Conservation (phyloP, 2,113 vertebrate genomes). For the Percina caprodes region DNA sequence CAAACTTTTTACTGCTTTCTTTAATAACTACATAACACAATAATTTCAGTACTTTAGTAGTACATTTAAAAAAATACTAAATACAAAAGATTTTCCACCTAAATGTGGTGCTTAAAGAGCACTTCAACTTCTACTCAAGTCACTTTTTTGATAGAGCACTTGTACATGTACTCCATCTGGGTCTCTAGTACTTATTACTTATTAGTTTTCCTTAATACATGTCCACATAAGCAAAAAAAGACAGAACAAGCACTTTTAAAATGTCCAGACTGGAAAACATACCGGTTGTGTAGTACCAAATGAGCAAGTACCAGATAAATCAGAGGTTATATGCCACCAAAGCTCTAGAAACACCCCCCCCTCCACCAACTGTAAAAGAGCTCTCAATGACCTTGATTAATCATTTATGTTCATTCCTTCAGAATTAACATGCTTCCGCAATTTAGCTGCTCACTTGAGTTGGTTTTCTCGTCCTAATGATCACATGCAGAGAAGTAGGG, state of each 20-base stretch:
- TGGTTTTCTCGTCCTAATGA: constrained; percentile 47
- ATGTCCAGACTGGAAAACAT: constrained; percentile 38
- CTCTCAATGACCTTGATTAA: constrained; percentile 66
- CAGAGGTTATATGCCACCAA: constrained; percentile 33
- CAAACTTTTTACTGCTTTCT: too few species aligned
- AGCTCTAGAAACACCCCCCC: constrained; percentile 33
- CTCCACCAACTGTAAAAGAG: constrained; percentile 28
- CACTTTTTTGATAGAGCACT: too few species aligned
- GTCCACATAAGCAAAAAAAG: neutral
- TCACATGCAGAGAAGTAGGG: constrained; percentile 21
- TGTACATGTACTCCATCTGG: too few species aligned
- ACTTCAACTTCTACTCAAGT: too few species aligned
- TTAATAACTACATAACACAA: too few species aligned
- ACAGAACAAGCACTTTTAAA: constrained; percentile 24
- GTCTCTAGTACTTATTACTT: too few species aligned
- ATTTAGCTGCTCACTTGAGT: constrained; percentile 49
- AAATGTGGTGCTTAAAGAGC: too few species aligned
- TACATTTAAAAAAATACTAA: too few species aligned
- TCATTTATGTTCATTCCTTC: constrained; percentile 58
- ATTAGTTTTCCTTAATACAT: too few species aligned
- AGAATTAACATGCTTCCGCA: constrained; percentile 48
- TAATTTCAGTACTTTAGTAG: too few species aligned
- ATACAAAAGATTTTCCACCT: too few species aligned
- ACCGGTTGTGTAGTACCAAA: constrained; percentile 46
- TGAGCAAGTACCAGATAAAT: constrained; percentile 21